Conservation (phyloP, 2,888 invertebrate genomes). For the Lordiphosa andalusiaca region DNA sequence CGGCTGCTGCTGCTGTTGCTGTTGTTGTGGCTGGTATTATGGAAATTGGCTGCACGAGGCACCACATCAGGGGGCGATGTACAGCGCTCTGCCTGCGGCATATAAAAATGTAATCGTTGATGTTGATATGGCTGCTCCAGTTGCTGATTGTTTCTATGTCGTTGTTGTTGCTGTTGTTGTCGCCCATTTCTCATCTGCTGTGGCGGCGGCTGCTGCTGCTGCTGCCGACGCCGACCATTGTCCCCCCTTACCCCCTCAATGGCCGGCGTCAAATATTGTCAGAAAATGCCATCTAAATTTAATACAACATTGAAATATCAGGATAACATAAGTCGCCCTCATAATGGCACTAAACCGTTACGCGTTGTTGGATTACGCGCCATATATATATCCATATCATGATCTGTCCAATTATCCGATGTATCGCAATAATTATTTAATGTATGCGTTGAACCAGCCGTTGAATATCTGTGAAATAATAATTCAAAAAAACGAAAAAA, state of each 20-base stretch:
- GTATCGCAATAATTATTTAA: conserved; percentile 93
- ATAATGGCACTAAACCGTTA: conserved; percentile 91
- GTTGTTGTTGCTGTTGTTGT: conserved; percentile 52
- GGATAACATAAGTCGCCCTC: conserved; percentile 81
- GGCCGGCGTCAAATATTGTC: conserved; percentile 78
- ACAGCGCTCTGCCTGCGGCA: conserved; percentile 67
- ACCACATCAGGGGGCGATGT: conserved; percentile 79
- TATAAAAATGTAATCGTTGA: conserved; percentile 49
- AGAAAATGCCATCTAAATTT: conserved; percentile 80
- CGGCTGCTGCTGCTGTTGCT: conserved; percentile 32
- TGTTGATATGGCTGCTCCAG: conserved; percentile 63
- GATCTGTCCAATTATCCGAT: conserved; percentile 96
- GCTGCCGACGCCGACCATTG: conserved; percentile 56
- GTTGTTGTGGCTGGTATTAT: conserved; percentile 48
- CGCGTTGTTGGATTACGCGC: conserved; percentile 93
- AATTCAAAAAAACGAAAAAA: too few species aligned
- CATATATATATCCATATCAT: conserved; percentile 97
- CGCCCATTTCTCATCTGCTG: conserved; percentile 32
- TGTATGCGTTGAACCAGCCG: conserved; percentile 90
- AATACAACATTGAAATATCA: conserved; percentile 81
- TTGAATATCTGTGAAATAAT: conserved; percentile 82
- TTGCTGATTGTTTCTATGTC: conserved; percentile 61
- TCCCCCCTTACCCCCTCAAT: conserved; percentile 25
- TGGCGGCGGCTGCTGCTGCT: conserved; percentile 29
- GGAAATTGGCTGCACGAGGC: conserved; percentile 76